phyloP scores from a whole-genome alignment of 2,113 vertebrate species.

The Chlamydotis undulata region DNA sequence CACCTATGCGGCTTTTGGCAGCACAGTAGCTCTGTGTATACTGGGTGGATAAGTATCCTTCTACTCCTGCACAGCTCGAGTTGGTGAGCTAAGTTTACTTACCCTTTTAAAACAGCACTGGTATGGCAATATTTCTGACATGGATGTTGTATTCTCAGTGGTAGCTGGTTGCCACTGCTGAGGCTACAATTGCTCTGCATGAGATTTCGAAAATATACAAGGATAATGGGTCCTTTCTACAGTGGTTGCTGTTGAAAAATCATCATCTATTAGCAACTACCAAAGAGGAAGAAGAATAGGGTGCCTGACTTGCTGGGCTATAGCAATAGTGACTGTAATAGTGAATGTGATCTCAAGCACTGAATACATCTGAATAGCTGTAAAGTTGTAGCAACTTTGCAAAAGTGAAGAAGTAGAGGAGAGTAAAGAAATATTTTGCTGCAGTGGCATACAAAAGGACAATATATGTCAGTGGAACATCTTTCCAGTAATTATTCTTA shows the following conservation, averaged over 20 bases:
- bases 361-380: neutral
- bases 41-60: neutral
- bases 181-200: neutral
- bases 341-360: neutral
- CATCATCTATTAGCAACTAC: neutral
- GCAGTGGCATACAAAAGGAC: neutral
- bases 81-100: neutral
- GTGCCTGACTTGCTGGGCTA: neutral
- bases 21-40: neutral
- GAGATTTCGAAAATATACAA: neutral
- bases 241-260: neutral
- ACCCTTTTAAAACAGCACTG: neutral
- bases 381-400: neutral
- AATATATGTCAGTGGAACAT: neutral
- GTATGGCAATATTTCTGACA: neutral
- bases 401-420: neutral
- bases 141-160: neutral
- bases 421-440: neutral
- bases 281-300: neutral
- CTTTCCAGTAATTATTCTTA: neutral
- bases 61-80: neutral
- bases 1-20: neutral
- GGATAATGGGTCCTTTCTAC: neutral
- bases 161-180: neutral
- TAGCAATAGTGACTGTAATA: neutral